Percentiles rank a stretch among this genome's conserved stretches.
These are phyloP conservation scores for Colius striatus DNA, from an alignment of 2,113 vertebrate species.

Conservation along the genomic window DNA sequence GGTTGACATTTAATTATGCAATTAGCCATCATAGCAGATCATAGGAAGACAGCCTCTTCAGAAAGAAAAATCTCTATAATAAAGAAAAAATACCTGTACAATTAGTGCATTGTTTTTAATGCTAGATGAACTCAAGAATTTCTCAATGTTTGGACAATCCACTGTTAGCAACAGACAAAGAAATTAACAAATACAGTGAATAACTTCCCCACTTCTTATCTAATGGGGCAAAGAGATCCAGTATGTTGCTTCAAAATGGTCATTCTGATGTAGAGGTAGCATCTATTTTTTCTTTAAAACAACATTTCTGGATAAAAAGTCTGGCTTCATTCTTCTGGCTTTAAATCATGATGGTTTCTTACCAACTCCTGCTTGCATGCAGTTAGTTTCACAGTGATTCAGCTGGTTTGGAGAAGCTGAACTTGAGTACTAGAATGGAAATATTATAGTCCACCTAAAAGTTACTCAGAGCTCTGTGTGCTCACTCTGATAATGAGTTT, in stretches of 20 bases:
- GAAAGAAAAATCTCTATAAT: background rate
- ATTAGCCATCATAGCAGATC: background rate
- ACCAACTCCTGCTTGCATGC: background rate
- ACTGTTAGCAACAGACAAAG: background rate
- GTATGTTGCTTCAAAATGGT: background rate
- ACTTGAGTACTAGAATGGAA: background rate
- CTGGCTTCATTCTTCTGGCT: background rate
- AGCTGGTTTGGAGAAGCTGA: conserved; percentile 11
- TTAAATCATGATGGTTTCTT: conserved; percentile 4
- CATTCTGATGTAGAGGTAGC: background rate
- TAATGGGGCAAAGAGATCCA: background rate
- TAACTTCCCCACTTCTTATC: background rate
- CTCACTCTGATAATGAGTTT: background rate
- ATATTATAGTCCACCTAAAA: conserved; percentile 5
- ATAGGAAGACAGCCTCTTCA: background rate
- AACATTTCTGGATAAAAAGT: background rate
- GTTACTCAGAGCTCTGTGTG: background rate
- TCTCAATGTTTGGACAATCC: background rate
- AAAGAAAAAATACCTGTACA: background rate
- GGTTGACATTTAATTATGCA: background rate
- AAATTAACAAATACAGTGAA: background rate
- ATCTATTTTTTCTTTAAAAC: too few relatives aligned
- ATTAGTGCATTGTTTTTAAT: background rate
- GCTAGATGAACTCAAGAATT: background rate
- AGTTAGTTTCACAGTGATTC: conserved; percentile 30